phyloP scores from a whole-genome alignment of 2,888 invertebrate genomes.

The Holacanthella duospinosa region DNA sequence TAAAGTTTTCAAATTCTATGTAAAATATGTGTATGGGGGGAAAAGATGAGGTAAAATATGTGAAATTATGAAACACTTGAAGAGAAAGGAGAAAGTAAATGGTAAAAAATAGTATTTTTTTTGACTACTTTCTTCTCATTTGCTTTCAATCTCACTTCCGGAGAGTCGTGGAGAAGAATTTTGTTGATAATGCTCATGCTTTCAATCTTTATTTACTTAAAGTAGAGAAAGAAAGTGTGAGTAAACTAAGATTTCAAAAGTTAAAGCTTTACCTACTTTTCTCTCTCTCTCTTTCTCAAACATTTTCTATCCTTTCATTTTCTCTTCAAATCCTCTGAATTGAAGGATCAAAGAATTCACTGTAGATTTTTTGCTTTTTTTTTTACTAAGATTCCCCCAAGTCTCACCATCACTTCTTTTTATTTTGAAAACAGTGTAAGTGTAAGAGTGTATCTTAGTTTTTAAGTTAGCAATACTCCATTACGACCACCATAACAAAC shows the following conservation, averaged over 20 bases:
- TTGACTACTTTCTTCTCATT: not conserved
- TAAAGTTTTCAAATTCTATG: no score
- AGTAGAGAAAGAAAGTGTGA: not conserved
- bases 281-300: conserved; percentile 2
- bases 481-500: no score
- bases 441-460: no score
- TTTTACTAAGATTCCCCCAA: not conserved
- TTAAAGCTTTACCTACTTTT: not conserved
- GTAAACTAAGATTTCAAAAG: not conserved
- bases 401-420: not conserved
- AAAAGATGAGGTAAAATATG: no score
- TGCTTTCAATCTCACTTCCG: not conserved
- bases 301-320: not conserved
- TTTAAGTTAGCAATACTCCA: no score
- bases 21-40: no score
- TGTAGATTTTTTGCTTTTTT: not conserved
- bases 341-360: not conserved
- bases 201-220: not conserved
- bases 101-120: not conserved
- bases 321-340: not conserved
- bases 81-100: not conserved
- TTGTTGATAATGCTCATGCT: not conserved
- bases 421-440: not conserved
- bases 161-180: not conserved
- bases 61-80: not conserved